These are phyloP conservation scores for Rhinopomastus cyanomelas DNA, from an alignment of 2,113 vertebrate genomes.

Conservation along the genomic window DNA sequence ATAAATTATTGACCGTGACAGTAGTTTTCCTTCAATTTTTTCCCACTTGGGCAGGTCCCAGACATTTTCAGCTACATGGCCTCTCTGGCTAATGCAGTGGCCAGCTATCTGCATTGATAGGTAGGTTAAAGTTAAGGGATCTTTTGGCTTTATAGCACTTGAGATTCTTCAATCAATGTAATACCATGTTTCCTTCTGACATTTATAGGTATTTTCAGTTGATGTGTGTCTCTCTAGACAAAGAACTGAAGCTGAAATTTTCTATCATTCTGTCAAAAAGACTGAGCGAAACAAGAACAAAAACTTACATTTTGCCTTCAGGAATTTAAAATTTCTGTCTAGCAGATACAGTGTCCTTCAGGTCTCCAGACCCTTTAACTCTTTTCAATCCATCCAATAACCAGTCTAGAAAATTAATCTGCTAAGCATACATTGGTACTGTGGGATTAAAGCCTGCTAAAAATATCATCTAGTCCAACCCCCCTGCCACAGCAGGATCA, in stretches of 20 bases:
- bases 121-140: neutral
- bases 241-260: constrained; percentile 24
- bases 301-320: neutral
- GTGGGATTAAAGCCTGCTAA: neutral
- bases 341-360: neutral
- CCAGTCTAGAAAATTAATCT: neutral
- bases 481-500: no score
- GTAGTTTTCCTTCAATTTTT: neutral
- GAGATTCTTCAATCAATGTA: neutral
- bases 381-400: neutral
- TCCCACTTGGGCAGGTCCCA: neutral
- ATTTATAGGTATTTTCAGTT: neutral
- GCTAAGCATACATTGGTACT: neutral
- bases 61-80: neutral
- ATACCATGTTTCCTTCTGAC: neutral
- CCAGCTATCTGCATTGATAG: neutral
- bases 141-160: neutral
- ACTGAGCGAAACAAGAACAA: neutral
- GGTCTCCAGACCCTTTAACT: neutral
- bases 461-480: no score
- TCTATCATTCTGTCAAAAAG: neutral
- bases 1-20: neutral
- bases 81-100: neutral
- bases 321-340: neutral
- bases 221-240: neutral